Evolutionary conservation across 2,113 vertebrate genomes (phyloP), one percentile per base, ranked within the genome.

Genomic region (Etheostoma cragini): DNA sequence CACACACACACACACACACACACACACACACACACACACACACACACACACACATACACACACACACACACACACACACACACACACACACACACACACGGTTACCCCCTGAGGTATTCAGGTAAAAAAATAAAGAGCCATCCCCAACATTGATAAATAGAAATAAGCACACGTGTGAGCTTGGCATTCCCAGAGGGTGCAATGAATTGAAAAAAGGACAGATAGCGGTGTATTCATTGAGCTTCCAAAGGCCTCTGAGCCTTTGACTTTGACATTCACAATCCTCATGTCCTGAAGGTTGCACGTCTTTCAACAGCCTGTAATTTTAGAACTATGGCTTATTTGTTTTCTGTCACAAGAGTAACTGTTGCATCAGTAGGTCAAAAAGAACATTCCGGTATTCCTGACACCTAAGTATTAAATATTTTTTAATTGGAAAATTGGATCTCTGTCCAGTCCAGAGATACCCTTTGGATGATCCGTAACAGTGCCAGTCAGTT

Each of bases 91-190:
- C 91, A 87, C 78, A 76, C 80, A 91, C 85, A 85, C 70, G 79
- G 79, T 88, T 80, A 88, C 81, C 88, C 87, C 56, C 88, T 52
- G 76, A 92, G 87, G 87, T 92, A 93, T 93, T 93, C 90, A 92
- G 89, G 92, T 92, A 91, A 93, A 76, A 76, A 92, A 90, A 84
- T 75, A 81, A 91, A 81, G 65, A 87, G 30, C 56, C 79, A 49
- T 66, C 85, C 83, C 81, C 82, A 78, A 52, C 76, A 87, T 72
- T 56, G 86, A 90, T 82, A 85, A 90, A 88, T 78, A 88, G 85
- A 89, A 85, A 85, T 88, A 90, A 82, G 86, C 72, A 78, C 78
- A 90, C 77, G 63, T 78, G 80, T 81, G 42, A 67, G 60, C 22
- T 74, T 0, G 6, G 26, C 78, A 80, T 82, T 91, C 78, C 67